Evolutionary conservation across 2,113 vertebrate genomes (phyloP), one percentile per base, ranked within the genome.

Genomic region (Macroglossus sobrinus): DNA sequence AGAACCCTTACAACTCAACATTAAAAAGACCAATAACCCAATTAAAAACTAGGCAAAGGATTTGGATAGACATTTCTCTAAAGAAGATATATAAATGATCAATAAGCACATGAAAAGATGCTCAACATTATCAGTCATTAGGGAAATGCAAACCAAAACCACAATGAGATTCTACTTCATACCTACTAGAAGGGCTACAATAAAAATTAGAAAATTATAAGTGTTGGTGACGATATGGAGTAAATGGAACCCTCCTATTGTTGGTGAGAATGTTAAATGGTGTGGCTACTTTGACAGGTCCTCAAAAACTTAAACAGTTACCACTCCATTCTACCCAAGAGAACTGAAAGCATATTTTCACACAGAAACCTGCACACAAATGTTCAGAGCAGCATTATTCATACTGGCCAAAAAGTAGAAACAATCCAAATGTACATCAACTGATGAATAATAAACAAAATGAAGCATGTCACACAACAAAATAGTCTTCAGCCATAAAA

Each of bases 61-160:
- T 40, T 57, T 88, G 8, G 66, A 79, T 14, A 79, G 69, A 71
- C 21, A 59, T 53, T 53, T 80, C 68, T 84, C 75, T 78, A 71
- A 87, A 87, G 43, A 87, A 78, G 18, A 84, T 87, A 75, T 30
- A 69, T 38, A 89, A 96, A 84, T 64, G 10, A 74, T 11, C 40
- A 47, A 47, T 63, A 84, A 68, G 57, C 30, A 75, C 35, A 76
- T 43, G 16, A 89, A 93, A 95, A 95, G 72, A 75, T 68, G 4
- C 0, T 91, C 47, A 78, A 21, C 9, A 79, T n/a, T n/a, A 81
- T 81, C 82, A 78, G 40, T 69, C 55, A 84, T 38, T 50, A 72
- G 45, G 38, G 24, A 95, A 89, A 74, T 61, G 63, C 12, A 94
- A 95, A 90, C 88, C 81, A 63, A 93, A 96, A 95, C 50, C 53